These are phyloP conservation scores for Copsychus sechellarum DNA, from an alignment of 2,113 vertebrate species.

Conservation along the genomic window DNA sequence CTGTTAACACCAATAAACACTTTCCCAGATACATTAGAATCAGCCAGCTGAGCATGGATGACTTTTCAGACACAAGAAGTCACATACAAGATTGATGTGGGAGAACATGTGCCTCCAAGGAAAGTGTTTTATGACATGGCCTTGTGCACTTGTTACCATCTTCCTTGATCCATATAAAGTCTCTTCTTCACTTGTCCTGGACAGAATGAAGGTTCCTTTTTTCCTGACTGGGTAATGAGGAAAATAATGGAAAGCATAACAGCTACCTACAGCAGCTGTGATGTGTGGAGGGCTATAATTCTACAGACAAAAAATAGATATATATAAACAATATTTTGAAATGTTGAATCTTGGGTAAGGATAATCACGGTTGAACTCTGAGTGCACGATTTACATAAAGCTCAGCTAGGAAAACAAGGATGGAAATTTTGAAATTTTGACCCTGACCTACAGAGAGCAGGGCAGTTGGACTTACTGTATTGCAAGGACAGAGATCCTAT, in stretches of 20 bases:
- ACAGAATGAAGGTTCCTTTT: background rate
- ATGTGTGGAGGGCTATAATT: background rate
- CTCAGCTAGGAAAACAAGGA: background rate
- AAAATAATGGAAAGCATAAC: background rate
- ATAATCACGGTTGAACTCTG: background rate
- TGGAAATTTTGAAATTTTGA: background rate
- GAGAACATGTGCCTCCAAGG: background rate
- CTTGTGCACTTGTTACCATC: background rate
- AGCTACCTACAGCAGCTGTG: background rate
- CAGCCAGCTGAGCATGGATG: background rate
- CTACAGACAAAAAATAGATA: background rate
- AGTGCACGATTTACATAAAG: background rate
- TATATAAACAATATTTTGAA: background rate
- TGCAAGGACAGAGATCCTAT: background rate
- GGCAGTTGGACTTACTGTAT: background rate
- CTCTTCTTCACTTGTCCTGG: background rate
- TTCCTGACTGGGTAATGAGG: background rate
- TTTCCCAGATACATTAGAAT: background rate
- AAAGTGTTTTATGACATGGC: accelerated
- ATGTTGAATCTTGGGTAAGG: background rate
- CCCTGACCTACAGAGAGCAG: background rate
- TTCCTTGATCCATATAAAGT: background rate
- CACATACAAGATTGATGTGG: background rate
- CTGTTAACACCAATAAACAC: background rate
- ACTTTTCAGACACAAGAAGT: background rate